Percentiles rank a stretch among this genome's conserved stretches.
Conservation (phyloP, 2,113 vertebrate genomes). For the Elephas maximus region DNA sequence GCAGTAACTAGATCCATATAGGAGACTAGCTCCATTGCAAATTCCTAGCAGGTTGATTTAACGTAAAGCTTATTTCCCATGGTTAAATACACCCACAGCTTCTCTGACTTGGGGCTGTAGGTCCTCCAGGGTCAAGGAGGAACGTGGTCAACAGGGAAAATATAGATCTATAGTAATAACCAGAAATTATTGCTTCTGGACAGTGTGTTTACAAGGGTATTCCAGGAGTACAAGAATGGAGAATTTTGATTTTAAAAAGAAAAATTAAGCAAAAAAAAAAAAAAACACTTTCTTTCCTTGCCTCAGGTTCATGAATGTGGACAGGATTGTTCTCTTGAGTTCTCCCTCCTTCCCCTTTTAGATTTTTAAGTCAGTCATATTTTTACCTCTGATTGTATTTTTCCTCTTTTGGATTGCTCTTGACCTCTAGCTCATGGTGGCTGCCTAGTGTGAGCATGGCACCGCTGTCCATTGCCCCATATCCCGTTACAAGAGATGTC, state of each 20-base stretch:
- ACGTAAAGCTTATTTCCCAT: background rate
- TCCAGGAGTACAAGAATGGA: background rate
- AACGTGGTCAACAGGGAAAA: background rate
- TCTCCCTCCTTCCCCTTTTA: background rate
- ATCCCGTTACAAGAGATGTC: background rate
- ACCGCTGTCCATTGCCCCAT: accelerated
- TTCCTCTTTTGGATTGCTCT: background rate
- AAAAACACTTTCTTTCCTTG: background rate
- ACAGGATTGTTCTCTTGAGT: background rate
- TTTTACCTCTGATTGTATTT: background rate
- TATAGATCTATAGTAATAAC: background rate
- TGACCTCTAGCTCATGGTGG: background rate
- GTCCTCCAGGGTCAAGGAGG: background rate
- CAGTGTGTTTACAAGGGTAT: background rate
- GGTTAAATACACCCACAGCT: background rate
- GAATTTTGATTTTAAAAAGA: background rate
- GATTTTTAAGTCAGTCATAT: background rate
- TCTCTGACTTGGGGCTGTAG: background rate
- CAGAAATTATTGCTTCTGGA: background rate
- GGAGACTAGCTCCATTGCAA: background rate
- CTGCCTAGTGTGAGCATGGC: background rate
- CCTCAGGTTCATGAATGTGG: background rate
- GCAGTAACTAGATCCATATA: accelerated
- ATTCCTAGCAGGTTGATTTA: background rate
- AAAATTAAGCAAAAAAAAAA: background rate